Evolutionary conservation across 2,797 vertebrate species (phyloP), one percentile per base, ranked within the genome.

Genomic region (Phoxinus dragarum): DNA sequence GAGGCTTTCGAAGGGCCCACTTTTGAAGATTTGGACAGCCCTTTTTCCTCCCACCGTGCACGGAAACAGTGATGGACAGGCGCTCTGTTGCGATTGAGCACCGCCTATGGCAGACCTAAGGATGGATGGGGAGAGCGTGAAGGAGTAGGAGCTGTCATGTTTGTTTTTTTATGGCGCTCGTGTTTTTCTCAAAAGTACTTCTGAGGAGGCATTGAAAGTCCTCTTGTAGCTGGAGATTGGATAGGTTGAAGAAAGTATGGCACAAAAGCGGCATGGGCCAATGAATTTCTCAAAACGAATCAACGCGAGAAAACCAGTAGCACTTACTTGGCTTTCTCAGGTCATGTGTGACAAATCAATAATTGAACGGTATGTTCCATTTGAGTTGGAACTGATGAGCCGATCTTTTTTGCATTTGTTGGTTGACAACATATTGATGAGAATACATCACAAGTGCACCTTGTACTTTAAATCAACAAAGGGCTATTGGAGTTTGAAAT

Each of bases 11-110:
- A 77, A 44, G 85, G 71, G 42, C 31, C 64, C 14, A 17, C 64
- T 75, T 88, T 88, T 86, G 86, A 88, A 86, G 87, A 77, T 88
- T 86, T 89, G 84, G 80, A 88, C 87, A 88, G 82, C 66, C 44
- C 80, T 85, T 74, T 59, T 73, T 83, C 82, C 73, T 78, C 72
- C 71, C 36, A 34, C 86, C 36, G 31, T 78, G 85, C 78, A 59
- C 1, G 4, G 59, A 76, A 73, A 77, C 79, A 68, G 69, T 83
- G 87, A 88, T 80, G 52, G 82, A 68, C 49, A 86, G 82, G 14
- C 21, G 27, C 64, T 76, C 69, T 38, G 44, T 38, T 86, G 85
- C 52, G 38, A 85, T 34, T n/a, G 38, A 82, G 73, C 34, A 27
- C 72, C 34, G 68, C 73, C 88, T 86, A 74, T 77, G 72, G 82